A percentile compares a stretch with the other conserved stretches of the same genome.
These are phyloP conservation scores for Hesperophylax magnus DNA, from an alignment of 1,140 invertebrate species.

Conservation along the genomic window DNA sequence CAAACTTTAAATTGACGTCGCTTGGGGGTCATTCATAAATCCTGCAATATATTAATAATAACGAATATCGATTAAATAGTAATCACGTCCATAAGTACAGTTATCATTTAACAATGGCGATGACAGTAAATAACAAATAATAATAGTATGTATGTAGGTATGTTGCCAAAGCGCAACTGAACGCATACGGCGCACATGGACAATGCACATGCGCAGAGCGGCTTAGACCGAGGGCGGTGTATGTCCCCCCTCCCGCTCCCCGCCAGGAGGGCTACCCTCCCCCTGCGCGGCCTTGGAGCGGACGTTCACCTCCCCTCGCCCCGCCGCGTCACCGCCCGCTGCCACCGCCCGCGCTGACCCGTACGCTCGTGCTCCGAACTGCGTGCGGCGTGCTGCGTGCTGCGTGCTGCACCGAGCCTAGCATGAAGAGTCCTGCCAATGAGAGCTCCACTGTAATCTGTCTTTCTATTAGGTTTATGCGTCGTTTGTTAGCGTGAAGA, in stretches of 20 bases:
- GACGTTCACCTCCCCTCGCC: conserved; percentile 41
- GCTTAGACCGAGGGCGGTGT: not conserved
- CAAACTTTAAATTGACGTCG: too few species aligned
- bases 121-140: too few species aligned
- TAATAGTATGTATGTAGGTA: too few species aligned
- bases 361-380: not conserved
- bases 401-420: not conserved
- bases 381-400: not conserved
- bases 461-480: too few species aligned
- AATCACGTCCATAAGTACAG: too few species aligned
- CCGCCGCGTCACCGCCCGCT: not conserved
- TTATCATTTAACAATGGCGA: too few species aligned
- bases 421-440: too few species aligned
- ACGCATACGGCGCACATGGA: conserved; percentile 23
- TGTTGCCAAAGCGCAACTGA: conserved; percentile 12
- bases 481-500: too few species aligned
- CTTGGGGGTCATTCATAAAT: too few species aligned
- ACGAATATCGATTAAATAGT: too few species aligned
- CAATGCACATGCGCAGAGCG: conserved; percentile 8
- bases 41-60: too few species aligned
- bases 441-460: too few species aligned
- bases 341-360: not conserved
- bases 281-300: conserved; percentile 25
- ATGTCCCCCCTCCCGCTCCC: not conserved
- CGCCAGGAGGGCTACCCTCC: not conserved